Base-by-base conservation (phyloP, 1,140 invertebrate species). In the fruit fly (Drosophila melanogaster) region DNA sequence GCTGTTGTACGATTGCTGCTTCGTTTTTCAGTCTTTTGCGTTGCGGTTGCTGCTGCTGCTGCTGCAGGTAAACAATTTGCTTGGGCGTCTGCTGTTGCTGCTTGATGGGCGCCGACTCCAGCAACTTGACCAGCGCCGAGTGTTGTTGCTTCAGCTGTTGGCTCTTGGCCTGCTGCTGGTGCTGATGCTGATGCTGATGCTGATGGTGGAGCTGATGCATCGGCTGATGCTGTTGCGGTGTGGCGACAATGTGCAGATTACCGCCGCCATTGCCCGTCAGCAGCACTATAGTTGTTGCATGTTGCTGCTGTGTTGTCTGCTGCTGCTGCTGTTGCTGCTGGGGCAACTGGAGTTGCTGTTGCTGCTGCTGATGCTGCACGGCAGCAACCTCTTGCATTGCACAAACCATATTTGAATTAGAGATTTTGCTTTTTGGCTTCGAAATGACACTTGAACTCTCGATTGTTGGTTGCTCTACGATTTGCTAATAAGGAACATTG, bases 11-110 rank as follows among this genome's bases (percentile, higher is more conserved):
- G 66, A 64, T 75, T 69, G 59, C 54, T 77, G 79, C 75, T 61
- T 87, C 85, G 59, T 89, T 91, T 89, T 90, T 91, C 86, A 91
- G 90, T 91, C 90, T 91, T 90, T 89, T 90, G 65, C 80, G 90
- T 91, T 90, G 83, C 81, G 74, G 79, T 79, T 74, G 83, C 37
- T 81, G 75, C 30, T 75, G 60, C n/a, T 81, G 79, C 37, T 79
- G 61, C 43, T 77, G 76, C 74, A 90, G 71, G 60, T 90, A 90
- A 81, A 90, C 81, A 69, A 90, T 90, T 80, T 90, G 86, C 53
- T 73, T 78, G 49, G 73, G 65, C 56, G 41, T 81, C n/a, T 79
- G 79, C 51, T 87, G 86, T n/a, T 84, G 67, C 43, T 81, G 80
- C 41, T 61, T 86, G 6, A 92, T 74, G 14, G 91, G 91, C 56